These are phyloP conservation scores for Calliopum simillimum DNA, from an alignment of 2,888 invertebrate genomes.

Conservation along the genomic window DNA sequence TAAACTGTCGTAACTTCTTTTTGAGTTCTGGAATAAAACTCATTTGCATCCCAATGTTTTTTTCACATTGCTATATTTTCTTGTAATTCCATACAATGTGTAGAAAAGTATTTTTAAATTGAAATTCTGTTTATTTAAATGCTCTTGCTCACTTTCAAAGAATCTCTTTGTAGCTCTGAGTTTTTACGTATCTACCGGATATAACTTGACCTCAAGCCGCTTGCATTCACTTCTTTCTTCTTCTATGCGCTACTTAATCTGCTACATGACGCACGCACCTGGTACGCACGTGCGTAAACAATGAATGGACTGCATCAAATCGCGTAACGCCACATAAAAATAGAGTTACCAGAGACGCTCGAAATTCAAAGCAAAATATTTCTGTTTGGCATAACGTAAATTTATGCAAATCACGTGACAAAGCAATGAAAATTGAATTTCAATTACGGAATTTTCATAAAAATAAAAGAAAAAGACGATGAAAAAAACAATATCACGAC, in stretches of 20 bases:
- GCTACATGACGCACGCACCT: constrained; percentile 9
- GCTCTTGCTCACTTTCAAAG: too few relatives aligned
- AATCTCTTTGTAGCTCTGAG: too few relatives aligned
- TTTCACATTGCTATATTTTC: too few relatives aligned
- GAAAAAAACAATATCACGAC: not conserved
- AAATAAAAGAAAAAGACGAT: constrained; percentile 8
- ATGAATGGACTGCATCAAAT: not conserved
- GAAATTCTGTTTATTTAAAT: too few relatives aligned
- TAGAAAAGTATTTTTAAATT: too few relatives aligned
- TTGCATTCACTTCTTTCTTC: not conserved
- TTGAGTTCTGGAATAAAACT: too few relatives aligned
- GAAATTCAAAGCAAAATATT: too few relatives aligned
- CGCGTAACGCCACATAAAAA: not conserved
- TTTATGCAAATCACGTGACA: constrained; percentile 45
- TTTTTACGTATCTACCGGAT: constrained; percentile 19
- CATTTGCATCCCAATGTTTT: too few relatives aligned
- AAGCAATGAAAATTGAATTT: constrained; percentile 39
- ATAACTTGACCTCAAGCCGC: constrained; percentile 20
- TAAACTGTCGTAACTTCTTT: too few relatives aligned
- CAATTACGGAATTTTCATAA: constrained; percentile 27
- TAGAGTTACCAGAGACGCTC: not conserved
- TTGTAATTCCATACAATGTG: too few relatives aligned
- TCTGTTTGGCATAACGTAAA: not conserved
- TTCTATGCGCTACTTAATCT: not conserved
- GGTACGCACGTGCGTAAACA: constrained; percentile 28